Evolutionary conservation across 2,888 invertebrate genomes (phyloP).

Genomic region (Diplolepis rosae): DNA sequence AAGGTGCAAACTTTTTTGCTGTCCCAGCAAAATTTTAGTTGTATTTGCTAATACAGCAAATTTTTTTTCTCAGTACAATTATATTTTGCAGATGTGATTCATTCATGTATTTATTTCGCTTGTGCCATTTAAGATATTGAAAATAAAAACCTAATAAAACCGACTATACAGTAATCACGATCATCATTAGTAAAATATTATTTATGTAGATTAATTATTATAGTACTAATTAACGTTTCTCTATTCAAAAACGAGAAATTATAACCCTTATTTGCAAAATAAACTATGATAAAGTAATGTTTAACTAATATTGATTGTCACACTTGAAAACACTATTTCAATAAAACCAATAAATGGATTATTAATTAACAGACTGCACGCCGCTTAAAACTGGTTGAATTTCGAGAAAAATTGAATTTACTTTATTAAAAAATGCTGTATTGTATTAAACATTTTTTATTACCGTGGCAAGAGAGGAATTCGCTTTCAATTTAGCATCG

Average conservation of each 20-base stretch:
- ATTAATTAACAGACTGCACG: slow-evolving; percentile 14
- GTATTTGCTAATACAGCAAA: too few species aligned
- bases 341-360: slow-evolving; percentile 4
- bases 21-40: too few species aligned
- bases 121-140: too few species aligned
- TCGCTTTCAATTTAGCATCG: slow-evolving; percentile 13
- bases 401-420: background rate
- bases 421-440: slow-evolving; percentile 9
- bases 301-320: background rate
- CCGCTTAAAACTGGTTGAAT: background rate
- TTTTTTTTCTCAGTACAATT: too few species aligned
- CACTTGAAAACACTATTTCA: background rate
- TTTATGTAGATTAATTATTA: slow-evolving; percentile 16
- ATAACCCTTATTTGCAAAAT: background rate
- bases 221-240: slow-evolving; percentile 9
- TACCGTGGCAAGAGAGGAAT: slow-evolving; percentile 15
- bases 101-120: too few species aligned
- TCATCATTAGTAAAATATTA: slow-evolving; percentile 6
- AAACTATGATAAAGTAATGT: slow-evolving; percentile 5
- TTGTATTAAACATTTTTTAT: slow-evolving; percentile 5
- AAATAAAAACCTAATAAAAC: background rate
- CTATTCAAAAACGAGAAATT: slow-evolving; percentile 18
- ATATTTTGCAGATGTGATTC: too few species aligned
- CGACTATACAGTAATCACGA: slow-evolving; percentile 11
- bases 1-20: too few species aligned